These are phyloP conservation scores for Psilopsiagon aymara DNA, from an alignment of 2,113 vertebrate genomes.

Conservation along the genomic window DNA sequence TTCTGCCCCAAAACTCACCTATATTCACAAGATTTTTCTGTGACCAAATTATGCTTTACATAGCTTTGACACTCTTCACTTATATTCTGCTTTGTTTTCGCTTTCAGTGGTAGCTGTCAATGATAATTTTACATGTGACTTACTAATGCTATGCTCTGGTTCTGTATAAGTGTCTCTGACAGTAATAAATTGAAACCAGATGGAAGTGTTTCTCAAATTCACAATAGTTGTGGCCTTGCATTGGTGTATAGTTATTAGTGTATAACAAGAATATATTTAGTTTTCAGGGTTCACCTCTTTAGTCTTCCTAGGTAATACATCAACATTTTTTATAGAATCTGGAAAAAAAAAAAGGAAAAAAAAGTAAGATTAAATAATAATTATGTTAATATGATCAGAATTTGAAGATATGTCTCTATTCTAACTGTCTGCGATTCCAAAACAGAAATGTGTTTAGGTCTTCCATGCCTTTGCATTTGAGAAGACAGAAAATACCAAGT, in stretches of 20 bases:
- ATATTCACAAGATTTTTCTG: neutral
- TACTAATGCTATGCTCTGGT: neutral
- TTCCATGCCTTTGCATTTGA: neutral
- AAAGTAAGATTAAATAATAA: neutral
- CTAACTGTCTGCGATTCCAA: neutral
- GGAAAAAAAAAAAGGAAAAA: neutral
- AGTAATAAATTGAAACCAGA: neutral
- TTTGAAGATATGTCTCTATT: neutral
- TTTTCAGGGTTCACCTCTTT: neutral
- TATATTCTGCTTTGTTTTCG: neutral
- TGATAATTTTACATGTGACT: neutral
- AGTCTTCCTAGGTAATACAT: neutral
- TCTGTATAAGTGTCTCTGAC: neutral
- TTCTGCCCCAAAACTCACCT: neutral
- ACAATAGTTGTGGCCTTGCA: neutral
- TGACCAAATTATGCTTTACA: neutral
- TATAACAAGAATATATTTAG: neutral
- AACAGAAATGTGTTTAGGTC: neutral
- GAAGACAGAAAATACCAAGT: neutral
- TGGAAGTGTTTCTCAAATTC: neutral
- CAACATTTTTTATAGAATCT: neutral
- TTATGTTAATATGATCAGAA: neutral
- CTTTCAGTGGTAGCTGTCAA: neutral
- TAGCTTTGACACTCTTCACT: neutral
- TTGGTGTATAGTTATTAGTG: neutral